Conservation (phyloP, 2,888 invertebrate genomes). For the Sycophila texana region DNA sequence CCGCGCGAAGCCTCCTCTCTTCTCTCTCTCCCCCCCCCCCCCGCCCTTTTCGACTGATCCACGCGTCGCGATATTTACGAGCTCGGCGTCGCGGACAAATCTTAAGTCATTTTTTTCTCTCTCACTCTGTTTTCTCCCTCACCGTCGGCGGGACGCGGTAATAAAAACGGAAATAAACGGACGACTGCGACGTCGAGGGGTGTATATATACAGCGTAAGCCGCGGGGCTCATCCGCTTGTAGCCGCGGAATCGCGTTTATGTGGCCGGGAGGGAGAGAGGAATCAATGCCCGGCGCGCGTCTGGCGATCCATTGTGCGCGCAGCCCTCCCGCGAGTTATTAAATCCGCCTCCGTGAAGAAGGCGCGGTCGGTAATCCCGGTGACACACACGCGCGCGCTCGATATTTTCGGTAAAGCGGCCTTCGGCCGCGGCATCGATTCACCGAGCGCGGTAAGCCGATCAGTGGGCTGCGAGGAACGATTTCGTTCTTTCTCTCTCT, state of each 20-base stretch:
- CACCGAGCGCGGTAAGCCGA: slow-evolving; percentile 38
- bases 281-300: background rate
- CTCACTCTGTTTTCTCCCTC: no score
- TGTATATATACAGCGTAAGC: background rate
- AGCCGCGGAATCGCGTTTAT: background rate
- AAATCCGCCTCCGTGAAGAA: slow-evolving; percentile 29
- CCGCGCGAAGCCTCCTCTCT: background rate
- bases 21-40: no score
- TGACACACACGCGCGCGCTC: background rate
- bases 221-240: no score
- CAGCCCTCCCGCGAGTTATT: slow-evolving; percentile 21
- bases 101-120: slow-evolving; percentile 48
- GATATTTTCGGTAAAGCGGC: slow-evolving; percentile 10
- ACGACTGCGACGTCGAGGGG: background rate
- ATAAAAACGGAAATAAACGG: slow-evolving; percentile 41
- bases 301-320: background rate
- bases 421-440: slow-evolving; percentile 42
- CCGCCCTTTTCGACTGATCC: no score
- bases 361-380: slow-evolving; percentile 10
- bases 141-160: slow-evolving; percentile 17
- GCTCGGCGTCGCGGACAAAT: slow-evolving; percentile 49
- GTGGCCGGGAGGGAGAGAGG: background rate
- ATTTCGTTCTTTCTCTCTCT: no score
- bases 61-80: slow-evolving; percentile 65
- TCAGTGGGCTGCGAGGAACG: slow-evolving; percentile 25